Evolutionary conservation across 2,797 vertebrate species (phyloP).

Genomic region (Paramormyrops hopkinsi): DNA sequence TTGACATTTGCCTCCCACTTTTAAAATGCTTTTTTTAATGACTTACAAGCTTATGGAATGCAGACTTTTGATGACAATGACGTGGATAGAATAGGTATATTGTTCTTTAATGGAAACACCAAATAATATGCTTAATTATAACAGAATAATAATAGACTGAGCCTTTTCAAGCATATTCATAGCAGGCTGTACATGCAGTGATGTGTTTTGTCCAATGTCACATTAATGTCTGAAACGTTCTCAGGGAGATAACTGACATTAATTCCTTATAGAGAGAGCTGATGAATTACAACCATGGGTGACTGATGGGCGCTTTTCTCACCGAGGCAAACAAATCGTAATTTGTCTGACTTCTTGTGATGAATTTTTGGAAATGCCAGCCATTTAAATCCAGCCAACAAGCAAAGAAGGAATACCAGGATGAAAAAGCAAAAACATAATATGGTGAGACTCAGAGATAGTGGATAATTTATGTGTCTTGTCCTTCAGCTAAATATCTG

Average conservation of each 20-base stretch:
- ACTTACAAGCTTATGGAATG: neutral
- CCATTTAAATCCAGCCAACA: neutral
- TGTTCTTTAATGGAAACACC: neutral
- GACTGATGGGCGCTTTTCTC: slow-evolving; percentile 15
- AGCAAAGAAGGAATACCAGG: neutral
- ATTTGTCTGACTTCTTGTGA: neutral
- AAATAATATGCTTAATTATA: slow-evolving; percentile 2
- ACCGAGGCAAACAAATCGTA: slow-evolving; percentile 2
- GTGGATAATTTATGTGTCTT: slow-evolving; percentile 8
- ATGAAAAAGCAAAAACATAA: neutral
- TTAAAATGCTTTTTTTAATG: neutral
- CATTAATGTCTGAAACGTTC: neutral
- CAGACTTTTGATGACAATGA: neutral
- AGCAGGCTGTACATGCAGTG: neutral
- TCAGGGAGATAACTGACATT: neutral
- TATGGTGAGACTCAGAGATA: neutral
- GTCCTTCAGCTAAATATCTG: neutral
- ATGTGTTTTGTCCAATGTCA: neutral
- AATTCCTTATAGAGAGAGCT: neutral
- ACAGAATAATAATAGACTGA: neutral
- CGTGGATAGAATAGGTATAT: neutral
- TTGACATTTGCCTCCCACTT: neutral
- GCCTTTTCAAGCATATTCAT: neutral
- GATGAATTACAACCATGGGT: neutral
- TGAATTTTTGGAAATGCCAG: slow-evolving; percentile 1